Evolutionary conservation across 2,888 invertebrate genomes (phyloP), one percentile per base, ranked within the genome.

Genomic region (Drosophila neonasuta): DNA sequence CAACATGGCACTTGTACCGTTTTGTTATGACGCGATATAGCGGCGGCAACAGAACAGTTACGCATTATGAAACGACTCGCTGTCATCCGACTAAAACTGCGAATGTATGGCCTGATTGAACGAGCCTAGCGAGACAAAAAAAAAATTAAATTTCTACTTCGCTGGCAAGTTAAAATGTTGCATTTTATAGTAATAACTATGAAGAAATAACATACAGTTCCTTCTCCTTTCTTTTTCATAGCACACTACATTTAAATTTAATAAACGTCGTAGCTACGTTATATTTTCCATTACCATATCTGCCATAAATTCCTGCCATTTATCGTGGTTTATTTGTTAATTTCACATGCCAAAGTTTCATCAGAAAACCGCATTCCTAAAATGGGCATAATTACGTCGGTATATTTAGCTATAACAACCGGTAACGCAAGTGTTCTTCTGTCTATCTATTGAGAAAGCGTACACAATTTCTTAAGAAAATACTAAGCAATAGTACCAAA

Each of bases 11-110:
- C 17, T 49, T 13, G 44, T 42, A 15, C 34, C 34, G 44, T 36
- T 36, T 42, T 15, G 34, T 34, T 51, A 32, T 42, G 41, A 51
- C 44, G 59, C 50, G 58, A 59, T 64, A 59, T 39, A 44, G 62
- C 51, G 49, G 62, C 51, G 24, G 24, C 24, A 24, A 6, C 24
- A 24, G 24, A 30, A 48, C 20, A 49, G 42, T 24, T 54, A 65
- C 41, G 65, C 54, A 68, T 64, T 68, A 54, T 55, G 50, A 68
- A 68, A 56, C 50, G 10, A 39, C 8, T 32, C 3, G 39, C n/a
- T 54, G 36, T 41, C 39, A 15, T 13, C 39, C 17, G 30, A 45
- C 36, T 50, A 11, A 11, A 34, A 32, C 11, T 58, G 30, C 13
- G 2, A 39, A 55, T 20, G 7, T 54, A 45, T 63, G 55, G 59